Base-by-base conservation (phyloP, 1,140 invertebrate genomes). In the Paramacrobiotus metropolitanus region DNA sequence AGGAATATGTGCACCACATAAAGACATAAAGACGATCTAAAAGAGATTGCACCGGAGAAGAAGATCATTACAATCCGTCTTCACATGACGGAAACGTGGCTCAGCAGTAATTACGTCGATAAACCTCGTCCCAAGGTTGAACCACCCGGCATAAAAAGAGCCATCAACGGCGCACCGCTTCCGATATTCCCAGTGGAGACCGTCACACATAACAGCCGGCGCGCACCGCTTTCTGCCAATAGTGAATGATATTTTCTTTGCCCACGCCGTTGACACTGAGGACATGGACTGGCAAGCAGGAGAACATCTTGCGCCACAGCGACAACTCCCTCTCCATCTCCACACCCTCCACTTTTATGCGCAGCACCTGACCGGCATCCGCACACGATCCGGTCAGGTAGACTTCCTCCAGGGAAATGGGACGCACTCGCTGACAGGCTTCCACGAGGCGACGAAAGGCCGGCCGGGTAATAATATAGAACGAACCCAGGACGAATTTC, bases 281-380 rank as follows among this genome's bases (percentile, higher is more conserved):
- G 24, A 55, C 48, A 24, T 55, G 15, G 48, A 4, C 48, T 24
- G 48, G 48, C 48, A 55, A 9, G 48, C 48, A 55, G 15, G 48
- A 55, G 24, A 55, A 55, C 48, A 55, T 55, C 28, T 55, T 55
- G 15, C 48, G 48, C 48, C 48, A 55, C 48, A 55, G 48, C 48
- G 15, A 9, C 15, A 55, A 24, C 24, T 55, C 48, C 15, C 48
- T 15, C 48, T 55, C 48, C 48, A 55, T 55, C 28, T 55, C 48
- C 15, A 20, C 15, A 24, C 28, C 24, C 15, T 4, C 28, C 48
- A 55, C 48, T 4, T 24, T 4, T 4, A 55, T 15, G 4, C 48
- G 48, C 24, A 20, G 15, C 15, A 55, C 48, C 9, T 28, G 15
- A 9, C 48, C 48, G 24, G 4, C 4, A 20, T 55, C 48, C 4